Percentiles rank a stretch among this genome's conserved stretches.
Conservation (phyloP, 2,797 vertebrate species). For the Silurus lanzhouensis region DNA sequence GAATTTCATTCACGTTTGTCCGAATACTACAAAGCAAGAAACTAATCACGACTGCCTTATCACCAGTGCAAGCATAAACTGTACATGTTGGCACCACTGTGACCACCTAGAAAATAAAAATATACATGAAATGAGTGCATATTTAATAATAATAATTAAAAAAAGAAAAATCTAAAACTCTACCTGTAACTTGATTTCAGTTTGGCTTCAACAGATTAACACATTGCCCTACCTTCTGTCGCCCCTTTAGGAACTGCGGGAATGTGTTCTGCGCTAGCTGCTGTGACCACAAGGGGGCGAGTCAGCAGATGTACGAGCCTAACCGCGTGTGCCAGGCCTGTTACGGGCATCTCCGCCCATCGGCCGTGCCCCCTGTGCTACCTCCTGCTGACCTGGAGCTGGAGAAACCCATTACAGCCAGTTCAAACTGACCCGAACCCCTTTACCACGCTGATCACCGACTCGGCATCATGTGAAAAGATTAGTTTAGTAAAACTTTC, state of each 20-base stretch:
- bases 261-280: constrained; percentile 98
- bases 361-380: constrained; percentile 65
- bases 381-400: constrained; percentile 86
- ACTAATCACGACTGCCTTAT: background rate
- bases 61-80: background rate
- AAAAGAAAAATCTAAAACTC: background rate
- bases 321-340: constrained; percentile 91
- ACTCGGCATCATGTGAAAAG: constrained; percentile 8
- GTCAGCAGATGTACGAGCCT: constrained; percentile 94
- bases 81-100: constrained; percentile 21
- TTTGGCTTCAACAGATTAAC: background rate
- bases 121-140: background rate
- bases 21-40: background rate
- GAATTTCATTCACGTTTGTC: background rate
- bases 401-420: constrained; percentile 92
- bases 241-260: constrained; percentile 89
- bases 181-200: background rate
- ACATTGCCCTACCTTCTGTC: constrained; percentile 49
- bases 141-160: background rate
- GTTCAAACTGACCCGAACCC: constrained; percentile 78
- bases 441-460: constrained; percentile 7
- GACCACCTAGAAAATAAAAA: background rate
- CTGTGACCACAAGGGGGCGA: constrained; percentile 98
- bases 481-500: constrained; percentile 29
- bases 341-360: constrained; percentile 83